Conservation (phyloP, 2,113 vertebrate genomes). For the Oreochromis tanganicae region DNA sequence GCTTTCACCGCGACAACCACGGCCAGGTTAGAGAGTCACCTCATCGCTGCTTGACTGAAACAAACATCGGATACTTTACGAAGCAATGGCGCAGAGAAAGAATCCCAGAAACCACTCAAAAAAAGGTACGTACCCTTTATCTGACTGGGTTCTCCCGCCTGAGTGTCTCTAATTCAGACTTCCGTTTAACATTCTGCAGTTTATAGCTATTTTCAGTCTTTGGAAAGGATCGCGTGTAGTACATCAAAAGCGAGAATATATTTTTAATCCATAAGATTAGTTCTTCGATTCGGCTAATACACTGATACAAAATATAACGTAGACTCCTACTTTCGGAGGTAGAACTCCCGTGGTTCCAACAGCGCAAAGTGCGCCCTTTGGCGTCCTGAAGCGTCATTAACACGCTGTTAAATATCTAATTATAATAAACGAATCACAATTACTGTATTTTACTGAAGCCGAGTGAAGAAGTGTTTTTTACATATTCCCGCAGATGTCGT, state of each 20-base stretch:
- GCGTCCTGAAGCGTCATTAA: not conserved
- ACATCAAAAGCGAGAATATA: not conserved
- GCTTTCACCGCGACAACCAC: not conserved
- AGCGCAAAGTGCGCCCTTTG: not conserved
- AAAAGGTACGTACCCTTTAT: conserved; percentile 44
- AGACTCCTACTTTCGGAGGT: fast-evolving
- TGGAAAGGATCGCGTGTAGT: fast-evolving
- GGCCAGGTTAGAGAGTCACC: not conserved
- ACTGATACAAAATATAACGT: fast-evolving
- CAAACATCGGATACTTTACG: not conserved
- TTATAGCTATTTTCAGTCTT: fast-evolving
- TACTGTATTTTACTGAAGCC: not conserved
- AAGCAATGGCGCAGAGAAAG: conserved; percentile 45
- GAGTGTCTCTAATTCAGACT: not conserved
- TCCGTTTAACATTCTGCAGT: not conserved
- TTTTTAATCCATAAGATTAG: fast-evolving
- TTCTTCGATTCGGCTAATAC: not conserved
- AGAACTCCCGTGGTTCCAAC: not conserved
- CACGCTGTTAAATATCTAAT: not conserved
- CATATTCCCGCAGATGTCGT: fast-evolving
- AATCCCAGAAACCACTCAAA: conserved; percentile 8
- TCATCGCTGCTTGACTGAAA: too few relatives aligned
- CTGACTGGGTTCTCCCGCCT: not conserved
- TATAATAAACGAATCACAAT: fast-evolving
- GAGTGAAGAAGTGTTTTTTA: fast-evolving